These are phyloP conservation scores for Eurosta solidaginis DNA, from an alignment of 1,140 invertebrate genomes.

Conservation along the genomic window DNA sequence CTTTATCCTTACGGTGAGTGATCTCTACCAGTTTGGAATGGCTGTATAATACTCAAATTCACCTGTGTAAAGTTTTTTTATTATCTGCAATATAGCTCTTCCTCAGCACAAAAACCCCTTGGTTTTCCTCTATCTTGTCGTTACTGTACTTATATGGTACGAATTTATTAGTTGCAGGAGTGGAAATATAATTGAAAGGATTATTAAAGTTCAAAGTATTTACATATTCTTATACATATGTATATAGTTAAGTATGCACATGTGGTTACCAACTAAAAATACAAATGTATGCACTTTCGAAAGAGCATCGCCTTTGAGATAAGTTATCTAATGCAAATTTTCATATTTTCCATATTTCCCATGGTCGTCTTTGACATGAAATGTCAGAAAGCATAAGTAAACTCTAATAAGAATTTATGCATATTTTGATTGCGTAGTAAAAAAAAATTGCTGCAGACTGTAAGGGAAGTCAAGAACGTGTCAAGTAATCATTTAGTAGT, in stretches of 20 bases:
- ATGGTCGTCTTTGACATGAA: neutral
- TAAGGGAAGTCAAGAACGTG: neutral
- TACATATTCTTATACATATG: neutral
- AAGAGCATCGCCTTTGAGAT: neutral
- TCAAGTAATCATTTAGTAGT: neutral
- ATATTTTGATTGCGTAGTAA: neutral
- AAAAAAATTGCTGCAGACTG: neutral
- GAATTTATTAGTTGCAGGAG: neutral
- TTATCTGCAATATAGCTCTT: no score
- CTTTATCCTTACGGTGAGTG: no score
- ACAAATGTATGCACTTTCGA: neutral
- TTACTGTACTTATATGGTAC: neutral
- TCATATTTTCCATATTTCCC: neutral
- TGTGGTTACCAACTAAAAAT: no score
- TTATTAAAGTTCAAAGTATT: neutral
- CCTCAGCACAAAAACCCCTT: no score
- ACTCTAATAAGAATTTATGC: neutral
- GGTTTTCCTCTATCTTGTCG: neutral
- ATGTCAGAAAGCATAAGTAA: neutral
- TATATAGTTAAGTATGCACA: neutral
- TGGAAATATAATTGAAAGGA: neutral
- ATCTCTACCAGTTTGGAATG: no score
- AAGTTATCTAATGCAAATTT: constrained; percentile 19
- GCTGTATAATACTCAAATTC: no score
- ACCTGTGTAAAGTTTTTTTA: no score